Conservation (phyloP, 1,140 invertebrate genomes). For the Drosophila sp. region DNA sequence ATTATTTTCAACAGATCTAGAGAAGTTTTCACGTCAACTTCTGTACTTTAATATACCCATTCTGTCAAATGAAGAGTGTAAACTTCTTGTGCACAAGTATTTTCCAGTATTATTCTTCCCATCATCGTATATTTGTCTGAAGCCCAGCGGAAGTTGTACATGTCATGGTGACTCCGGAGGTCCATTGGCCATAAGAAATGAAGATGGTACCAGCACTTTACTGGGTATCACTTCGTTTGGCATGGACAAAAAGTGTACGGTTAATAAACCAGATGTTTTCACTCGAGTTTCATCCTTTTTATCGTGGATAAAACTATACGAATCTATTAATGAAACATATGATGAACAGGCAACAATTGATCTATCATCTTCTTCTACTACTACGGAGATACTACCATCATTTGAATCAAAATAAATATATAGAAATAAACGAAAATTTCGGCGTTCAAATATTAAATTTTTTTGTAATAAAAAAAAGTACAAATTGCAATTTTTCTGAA, state of each 20-base stretch:
- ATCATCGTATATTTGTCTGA: background rate
- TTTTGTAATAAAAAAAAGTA: too few species aligned
- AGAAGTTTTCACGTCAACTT: background rate
- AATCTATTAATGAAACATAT: too few species aligned
- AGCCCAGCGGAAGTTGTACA: background rate
- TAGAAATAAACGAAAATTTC: too few species aligned
- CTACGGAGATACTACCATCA: too few species aligned
- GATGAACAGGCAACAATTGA: background rate
- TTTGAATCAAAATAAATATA: too few species aligned
- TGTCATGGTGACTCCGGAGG: constrained; percentile 8
- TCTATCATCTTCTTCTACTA: too few species aligned
- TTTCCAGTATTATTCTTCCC: background rate
- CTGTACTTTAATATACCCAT: background rate
- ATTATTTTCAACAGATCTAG: background rate
- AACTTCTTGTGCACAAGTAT: background rate
- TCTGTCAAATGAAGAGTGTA: constrained; percentile 9
- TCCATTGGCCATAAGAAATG: constrained; percentile 15
- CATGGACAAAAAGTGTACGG: rapidly evolving
- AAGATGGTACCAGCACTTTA: background rate
- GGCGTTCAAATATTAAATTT: too few species aligned
- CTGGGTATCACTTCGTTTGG: constrained; percentile 4
- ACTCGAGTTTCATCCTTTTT: constrained; percentile 15
- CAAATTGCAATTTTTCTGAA: too few species aligned
- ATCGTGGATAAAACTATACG: too few species aligned
- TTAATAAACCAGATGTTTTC: background rate